Percentiles rank a stretch among this genome's conserved stretches.
Evolutionary conservation across 2,797 vertebrate genomes (phyloP).

Genomic region (Macropus fuliginosus): DNA sequence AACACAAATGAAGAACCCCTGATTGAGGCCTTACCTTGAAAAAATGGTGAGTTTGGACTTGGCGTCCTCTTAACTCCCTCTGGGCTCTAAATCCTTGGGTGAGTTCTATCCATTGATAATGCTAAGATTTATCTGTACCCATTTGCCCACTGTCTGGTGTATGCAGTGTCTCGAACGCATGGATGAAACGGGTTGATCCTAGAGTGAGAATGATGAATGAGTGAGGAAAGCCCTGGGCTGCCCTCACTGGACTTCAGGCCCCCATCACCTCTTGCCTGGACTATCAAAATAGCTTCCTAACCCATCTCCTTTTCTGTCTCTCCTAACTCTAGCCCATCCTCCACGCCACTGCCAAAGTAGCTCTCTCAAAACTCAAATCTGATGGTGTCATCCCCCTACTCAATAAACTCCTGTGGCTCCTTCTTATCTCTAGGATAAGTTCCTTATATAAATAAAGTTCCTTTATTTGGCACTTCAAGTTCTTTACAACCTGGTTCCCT

Average conservation of each 20-base stretch:
- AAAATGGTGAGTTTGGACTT: not conserved
- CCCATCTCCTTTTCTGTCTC: not conserved
- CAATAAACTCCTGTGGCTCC: not conserved
- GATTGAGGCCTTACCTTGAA: not conserved
- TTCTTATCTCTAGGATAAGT: no score
- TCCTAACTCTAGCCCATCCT: not conserved
- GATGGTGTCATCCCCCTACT: no score
- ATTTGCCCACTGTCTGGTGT: not conserved
- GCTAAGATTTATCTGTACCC: not conserved
- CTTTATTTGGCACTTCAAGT: no score
- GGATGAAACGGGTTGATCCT: no score
- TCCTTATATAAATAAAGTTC: no score
- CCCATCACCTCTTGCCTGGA: not conserved
- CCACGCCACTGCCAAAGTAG: no score
- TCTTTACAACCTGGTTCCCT: not conserved
- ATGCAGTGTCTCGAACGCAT: not conserved
- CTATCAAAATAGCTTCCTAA: no score
- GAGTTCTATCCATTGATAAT: not conserved
- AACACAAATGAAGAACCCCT: not conserved
- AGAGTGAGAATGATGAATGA: not conserved
- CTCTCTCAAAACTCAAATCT: no score
- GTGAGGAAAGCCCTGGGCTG: not conserved
- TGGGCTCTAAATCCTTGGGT: not conserved
- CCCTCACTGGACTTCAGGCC: no score
- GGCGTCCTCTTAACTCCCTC: not conserved